phyloP scores from a whole-genome alignment of 2,888 invertebrate genomes.

The Drosophila diplacantha region DNA sequence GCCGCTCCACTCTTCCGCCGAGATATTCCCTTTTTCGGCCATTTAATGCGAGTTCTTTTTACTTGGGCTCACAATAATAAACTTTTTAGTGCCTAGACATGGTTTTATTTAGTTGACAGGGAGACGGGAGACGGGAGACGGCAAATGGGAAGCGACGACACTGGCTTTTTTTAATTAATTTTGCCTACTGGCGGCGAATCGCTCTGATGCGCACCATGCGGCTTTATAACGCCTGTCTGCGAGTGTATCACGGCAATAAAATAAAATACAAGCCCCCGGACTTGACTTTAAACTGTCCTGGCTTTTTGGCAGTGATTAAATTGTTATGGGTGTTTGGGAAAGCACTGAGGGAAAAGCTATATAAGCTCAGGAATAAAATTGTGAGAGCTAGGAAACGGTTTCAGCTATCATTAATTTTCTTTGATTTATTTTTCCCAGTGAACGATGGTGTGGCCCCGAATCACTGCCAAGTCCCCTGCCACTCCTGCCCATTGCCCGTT shows the following conservation, averaged over 20 bases:
- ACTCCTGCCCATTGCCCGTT: slow-evolving; percentile 11
- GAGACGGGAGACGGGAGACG: background rate
- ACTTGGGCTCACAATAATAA: slow-evolving; percentile 59
- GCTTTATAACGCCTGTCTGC: slow-evolving; percentile 27
- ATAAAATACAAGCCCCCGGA: slow-evolving; percentile 52
- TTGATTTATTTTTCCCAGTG: slow-evolving; percentile 1
- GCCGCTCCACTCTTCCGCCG: slow-evolving; percentile 36
- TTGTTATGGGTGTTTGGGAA: slow-evolving; percentile 47
- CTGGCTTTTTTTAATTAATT: slow-evolving; percentile 64
- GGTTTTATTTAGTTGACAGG: slow-evolving; percentile 56
- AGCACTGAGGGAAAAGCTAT: background rate
- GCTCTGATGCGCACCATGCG: slow-evolving; percentile 43
- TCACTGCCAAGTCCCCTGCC: slow-evolving; percentile 4
- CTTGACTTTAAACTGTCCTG: slow-evolving; percentile 38
- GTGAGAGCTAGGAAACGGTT: background rate
- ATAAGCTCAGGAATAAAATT: background rate
- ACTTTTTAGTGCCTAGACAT: slow-evolving; percentile 72
- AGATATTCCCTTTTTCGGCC: slow-evolving; percentile 47
- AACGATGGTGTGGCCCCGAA: background rate
- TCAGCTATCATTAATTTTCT: background rate
- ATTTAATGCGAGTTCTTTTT: slow-evolving; percentile 64
- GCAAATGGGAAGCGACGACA: slow-evolving; percentile 16
- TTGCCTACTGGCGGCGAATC: slow-evolving; percentile 57
- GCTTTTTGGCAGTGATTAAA: slow-evolving; percentile 61
- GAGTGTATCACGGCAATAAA: slow-evolving; percentile 50